These are phyloP conservation scores for Standfussiana lucernea DNA, from an alignment of 2,888 invertebrate genomes.

Conservation along the genomic window DNA sequence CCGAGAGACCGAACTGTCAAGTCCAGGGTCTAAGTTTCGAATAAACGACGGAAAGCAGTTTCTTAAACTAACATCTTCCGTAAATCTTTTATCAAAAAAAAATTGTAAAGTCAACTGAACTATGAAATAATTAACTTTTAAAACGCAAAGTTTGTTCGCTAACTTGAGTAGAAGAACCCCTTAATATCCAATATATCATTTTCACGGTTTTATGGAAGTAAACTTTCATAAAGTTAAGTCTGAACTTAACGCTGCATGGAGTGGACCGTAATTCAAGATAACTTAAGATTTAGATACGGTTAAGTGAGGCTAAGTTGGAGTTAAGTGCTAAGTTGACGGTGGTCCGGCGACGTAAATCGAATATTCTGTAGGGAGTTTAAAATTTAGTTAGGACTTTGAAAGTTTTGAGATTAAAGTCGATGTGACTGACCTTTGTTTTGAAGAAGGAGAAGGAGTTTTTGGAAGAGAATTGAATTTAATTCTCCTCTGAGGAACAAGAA, in stretches of 20 bases:
- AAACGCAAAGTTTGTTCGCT: conserved; percentile 37
- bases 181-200: conserved; percentile 76
- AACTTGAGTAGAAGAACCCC: conserved; percentile 43
- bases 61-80: not conserved
- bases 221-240: conserved; percentile 77
- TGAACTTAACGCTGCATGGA: conserved; percentile 81
- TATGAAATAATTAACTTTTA: conserved; percentile 59
- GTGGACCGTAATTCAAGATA: conserved; percentile 81
- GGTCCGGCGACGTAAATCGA: conserved; percentile 69
- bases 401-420: conserved; percentile 53
- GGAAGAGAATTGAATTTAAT: conserved; percentile 41
- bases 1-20: not conserved
- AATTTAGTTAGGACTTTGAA: conserved; percentile 68
- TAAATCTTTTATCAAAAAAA: conserved; percentile 7
- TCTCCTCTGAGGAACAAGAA: conserved; percentile 12
- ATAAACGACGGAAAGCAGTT: not conserved
- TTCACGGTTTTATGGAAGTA: conserved; percentile 77
- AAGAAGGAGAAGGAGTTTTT: conserved; percentile 4
- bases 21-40: not conserved
- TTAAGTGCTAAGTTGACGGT: conserved; percentile 81
- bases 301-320: conserved; percentile 82
- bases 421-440: conserved; percentile 55
- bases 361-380: conserved; percentile 72
- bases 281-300: conserved; percentile 84
- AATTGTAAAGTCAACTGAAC: conserved; percentile 20